Conservation (phyloP, 2,888 invertebrate species). For the Epinotia demarniana region DNA sequence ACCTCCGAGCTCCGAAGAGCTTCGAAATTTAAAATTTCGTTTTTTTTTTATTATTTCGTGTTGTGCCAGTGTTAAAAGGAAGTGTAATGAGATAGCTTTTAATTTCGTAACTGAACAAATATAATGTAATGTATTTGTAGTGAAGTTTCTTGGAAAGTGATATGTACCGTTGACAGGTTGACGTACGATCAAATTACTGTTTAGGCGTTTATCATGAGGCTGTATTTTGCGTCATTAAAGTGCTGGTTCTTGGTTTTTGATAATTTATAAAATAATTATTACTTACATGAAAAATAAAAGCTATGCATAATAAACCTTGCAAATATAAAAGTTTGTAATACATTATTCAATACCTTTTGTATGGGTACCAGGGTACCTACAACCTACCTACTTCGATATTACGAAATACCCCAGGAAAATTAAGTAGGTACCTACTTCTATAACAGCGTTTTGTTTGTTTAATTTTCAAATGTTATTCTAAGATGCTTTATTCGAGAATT, state of each 20-base stretch:
- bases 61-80: constrained; percentile 35
- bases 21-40: constrained; percentile 14
- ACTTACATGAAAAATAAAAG: too few species aligned
- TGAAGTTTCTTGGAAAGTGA: constrained; percentile 43
- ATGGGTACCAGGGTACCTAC: too few species aligned
- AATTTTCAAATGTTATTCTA: too few species aligned
- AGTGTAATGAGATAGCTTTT: constrained; percentile 37
- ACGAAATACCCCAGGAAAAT: too few species aligned
- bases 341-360: too few species aligned
- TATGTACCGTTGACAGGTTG: constrained; percentile 44
- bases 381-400: too few species aligned
- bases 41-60: constrained; percentile 1
- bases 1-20: constrained; percentile 31
- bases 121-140: constrained; percentile 2
- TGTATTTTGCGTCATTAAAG: neutral
- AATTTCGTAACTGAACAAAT: constrained; percentile 30
- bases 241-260: neutral
- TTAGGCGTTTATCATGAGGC: constrained; percentile 19
- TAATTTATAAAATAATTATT: too few species aligned
- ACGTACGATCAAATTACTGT: constrained; percentile 38
- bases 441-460: too few species aligned
- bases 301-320: too few species aligned
- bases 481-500: too few species aligned
- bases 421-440: too few species aligned
- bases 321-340: too few species aligned